Evolutionary conservation across 2,113 vertebrate species (phyloP), one percentile per base, ranked within the genome.

Genomic region (Alosa alosa): DNA sequence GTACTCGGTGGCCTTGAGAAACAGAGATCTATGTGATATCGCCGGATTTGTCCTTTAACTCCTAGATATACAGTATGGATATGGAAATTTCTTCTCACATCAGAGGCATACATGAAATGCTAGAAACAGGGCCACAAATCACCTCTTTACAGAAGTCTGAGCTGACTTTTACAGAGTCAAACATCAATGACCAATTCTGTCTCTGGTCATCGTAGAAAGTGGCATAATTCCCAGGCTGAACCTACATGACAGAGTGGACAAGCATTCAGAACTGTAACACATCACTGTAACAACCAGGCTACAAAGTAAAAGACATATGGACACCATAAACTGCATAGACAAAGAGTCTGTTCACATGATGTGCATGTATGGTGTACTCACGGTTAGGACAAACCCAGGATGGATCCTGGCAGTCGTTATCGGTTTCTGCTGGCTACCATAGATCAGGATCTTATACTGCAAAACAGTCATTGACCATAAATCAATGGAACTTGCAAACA

Each of bases 161-260:
- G 0, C 94, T 94, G 52, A 94, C 90, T 81, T 96, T 94, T 86
- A 96, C 95, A 0, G 95, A 96, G 86, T 97, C 96, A 91, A 97
- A 97, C 95, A 96, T 96, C 89, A 97, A 90, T 49, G 96, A 97
- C 97, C 96, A 97, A 91, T 96, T 97, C 85, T 96, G 96, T 78
- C 94, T 94, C 90, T 96, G 95, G 88, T 97, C 96, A 90, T 97
- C 96, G 72, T 97, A 97, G 90, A 97, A 97, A 0, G 95, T 95
- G 18, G 94, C 94, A 72, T 96, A 97, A 90, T 96, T 96, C 91
- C 95, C 95, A 86, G 94, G 91, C 31, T 94, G 95, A 88, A 97
- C 94, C 96, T 97, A 87, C 47, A 36, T 39, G 9, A 36, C 31
- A 78, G 13, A 78, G 4, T 41, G 20, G 13, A 78, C 25, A 25